phyloP scores from a whole-genome alignment of 2,888 invertebrate genomes.

The Sminthurides aquaticus region DNA sequence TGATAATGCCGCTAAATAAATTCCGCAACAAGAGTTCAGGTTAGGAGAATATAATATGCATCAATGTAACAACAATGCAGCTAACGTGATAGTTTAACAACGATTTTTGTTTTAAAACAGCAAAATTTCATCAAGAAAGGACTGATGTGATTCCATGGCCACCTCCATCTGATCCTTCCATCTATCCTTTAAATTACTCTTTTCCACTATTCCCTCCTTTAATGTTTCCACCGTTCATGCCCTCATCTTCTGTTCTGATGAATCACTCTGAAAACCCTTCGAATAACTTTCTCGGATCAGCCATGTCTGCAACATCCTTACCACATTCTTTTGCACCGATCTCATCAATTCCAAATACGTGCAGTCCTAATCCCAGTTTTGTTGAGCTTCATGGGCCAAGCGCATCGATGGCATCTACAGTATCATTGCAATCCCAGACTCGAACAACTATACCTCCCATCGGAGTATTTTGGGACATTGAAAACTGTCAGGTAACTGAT shows the following conservation, averaged over 20 bases:
- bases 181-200: not conserved
- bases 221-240: not conserved
- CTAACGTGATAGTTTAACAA: too few species aligned
- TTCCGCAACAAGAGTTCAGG: too few species aligned
- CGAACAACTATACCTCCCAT: conserved; percentile 56
- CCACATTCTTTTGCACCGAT: not conserved
- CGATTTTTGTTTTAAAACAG: conserved; percentile 4
- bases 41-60: too few species aligned
- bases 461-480: conserved; percentile 89
- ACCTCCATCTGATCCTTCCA: not conserved
- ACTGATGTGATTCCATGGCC: conserved; percentile 13
- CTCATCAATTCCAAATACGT: not conserved
- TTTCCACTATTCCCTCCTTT: not conserved
- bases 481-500: conserved; percentile 66
- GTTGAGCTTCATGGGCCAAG: not conserved
- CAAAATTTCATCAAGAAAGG: conserved; percentile 7
- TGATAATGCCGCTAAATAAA: too few species aligned
- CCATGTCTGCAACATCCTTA: not conserved
- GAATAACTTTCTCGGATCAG: not conserved
- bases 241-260: not conserved
- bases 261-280: conserved; percentile 1
- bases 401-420: not conserved
- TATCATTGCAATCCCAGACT: not conserved
- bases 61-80: too few species aligned
- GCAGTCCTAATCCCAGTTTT: not conserved